Base-by-base conservation (phyloP, 1,140 invertebrate genomes). In the Megalonaias nervosa region DNA sequence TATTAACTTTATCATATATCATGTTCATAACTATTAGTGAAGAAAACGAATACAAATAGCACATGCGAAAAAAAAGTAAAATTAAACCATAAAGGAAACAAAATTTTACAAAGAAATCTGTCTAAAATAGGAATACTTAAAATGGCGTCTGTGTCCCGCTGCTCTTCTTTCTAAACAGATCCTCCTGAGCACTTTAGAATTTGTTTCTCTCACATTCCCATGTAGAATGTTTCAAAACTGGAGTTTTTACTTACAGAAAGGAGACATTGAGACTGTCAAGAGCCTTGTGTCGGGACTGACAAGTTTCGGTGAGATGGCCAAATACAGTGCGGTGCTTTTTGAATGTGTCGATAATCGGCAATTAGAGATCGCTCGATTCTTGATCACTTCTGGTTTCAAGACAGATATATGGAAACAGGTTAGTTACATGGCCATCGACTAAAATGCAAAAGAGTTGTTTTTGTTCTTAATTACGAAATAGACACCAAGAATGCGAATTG, bases 361-460 rank as follows among this genome's bases (percentile, higher is more conserved):
- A 5, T 79, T 81, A 59, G 83, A 88, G 58, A 84, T 88, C 48
- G 87, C 87, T 13, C 83, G 81, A 55, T 86, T 79, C 56, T 82
- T 89, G 9, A 84, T 89, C 56, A 71, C 77, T 21, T 81, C 66
- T 31, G 88, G 88, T 2, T 86, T 87, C 73, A 76, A 85, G n/a
- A 82, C 84, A 31, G 81, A 87, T 58, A 82, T 87, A 6, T 87
- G 82, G 58, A 88, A 87, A 83, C 84, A 88, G 86, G 87, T 88
- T 79, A 59, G 60, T 13, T 31, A 23, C 61, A 1, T 17, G 26
- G n/a, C 12, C 38, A 48, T 48, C 38, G 9, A 48, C 38, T 48
- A 48, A 6, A 38, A 31, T 48, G 38, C 11, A 48, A 48, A 48
- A 48, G 6, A 48, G 38, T 48, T 48, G 2, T 2, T 31, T 31